phyloP scores from a whole-genome alignment of 2,113 vertebrate species.

The Burhinus oedicnemus region DNA sequence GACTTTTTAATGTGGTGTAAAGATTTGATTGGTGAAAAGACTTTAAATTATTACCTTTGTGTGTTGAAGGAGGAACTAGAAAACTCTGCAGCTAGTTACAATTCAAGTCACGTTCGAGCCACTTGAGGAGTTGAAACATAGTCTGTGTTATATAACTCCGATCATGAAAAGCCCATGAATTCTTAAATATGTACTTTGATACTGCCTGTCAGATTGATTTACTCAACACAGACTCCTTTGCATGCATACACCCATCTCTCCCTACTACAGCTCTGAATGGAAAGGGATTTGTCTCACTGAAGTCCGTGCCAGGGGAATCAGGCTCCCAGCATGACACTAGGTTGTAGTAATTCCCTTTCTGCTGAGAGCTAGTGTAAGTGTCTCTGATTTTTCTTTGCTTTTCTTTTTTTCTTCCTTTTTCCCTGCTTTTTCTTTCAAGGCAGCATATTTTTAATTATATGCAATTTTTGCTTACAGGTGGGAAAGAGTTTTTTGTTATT shows the following conservation, averaged over 20 bases:
- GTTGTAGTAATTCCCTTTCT: not conserved
- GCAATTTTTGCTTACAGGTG: not conserved
- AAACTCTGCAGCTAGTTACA: not conserved
- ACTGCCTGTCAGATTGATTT: conserved; percentile 40
- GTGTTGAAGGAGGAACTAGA: not conserved
- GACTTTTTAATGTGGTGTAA: not conserved
- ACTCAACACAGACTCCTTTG: not conserved
- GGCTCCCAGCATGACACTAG: not conserved
- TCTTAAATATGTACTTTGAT: conserved; percentile 36
- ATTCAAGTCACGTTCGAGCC: not conserved
- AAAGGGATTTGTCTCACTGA: not conserved
- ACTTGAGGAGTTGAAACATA: not conserved
- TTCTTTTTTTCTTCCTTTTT: no score
- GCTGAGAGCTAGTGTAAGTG: not conserved
- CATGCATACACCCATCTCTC: not conserved
- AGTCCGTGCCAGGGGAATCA: not conserved
- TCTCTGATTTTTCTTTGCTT: no score
- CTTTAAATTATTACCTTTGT: not conserved
- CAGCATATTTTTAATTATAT: not conserved
- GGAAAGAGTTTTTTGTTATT: not conserved
- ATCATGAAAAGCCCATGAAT: conserved; percentile 47
- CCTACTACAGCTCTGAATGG: not conserved
- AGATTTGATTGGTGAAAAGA: not conserved
- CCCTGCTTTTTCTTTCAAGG: not conserved
- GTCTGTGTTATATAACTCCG: not conserved